Base-by-base conservation (phyloP, 1,140 invertebrate genomes). In the Leptinotarsa undecemlineata region DNA sequence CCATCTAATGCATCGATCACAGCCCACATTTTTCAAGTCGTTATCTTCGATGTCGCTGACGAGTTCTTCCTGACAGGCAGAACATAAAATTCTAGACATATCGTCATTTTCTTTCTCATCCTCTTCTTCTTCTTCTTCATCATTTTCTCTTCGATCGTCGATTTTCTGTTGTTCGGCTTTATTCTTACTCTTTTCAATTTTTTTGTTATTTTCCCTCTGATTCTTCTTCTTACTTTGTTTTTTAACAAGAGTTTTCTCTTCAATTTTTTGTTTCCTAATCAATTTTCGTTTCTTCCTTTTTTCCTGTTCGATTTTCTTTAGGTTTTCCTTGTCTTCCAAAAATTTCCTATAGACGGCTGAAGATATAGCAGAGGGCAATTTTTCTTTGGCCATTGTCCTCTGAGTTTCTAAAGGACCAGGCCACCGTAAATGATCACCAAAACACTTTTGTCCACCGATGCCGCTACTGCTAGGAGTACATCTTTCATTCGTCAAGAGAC, bases 41-140 rank as follows among this genome's bases (percentile, higher is more conserved):
- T 72, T 61, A 19, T 72, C 71, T 72, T 72, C 71, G n/a, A 48
- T 63, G 17, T 72, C 61, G 42, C 71, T 72, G 21, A 72, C 48
- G 15, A 72, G 42, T 63, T 72, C 71, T 63, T 72, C 71, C 6
- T 64, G 61, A 23, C 61, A 72, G 62, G 14, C 19, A 26, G 8
- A 17, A 64, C 71, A 72, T 72, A 33, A 33, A 15, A 72, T 72
- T 63, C 26, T 63, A 23, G 26, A 33, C 15, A 17, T 62, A 21
- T 72, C 19, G 61, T 71, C 4, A 42, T 71, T 19, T 21, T 23
- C n/a, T 57, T 60, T 17, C 21, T 57, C 51, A 48, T 33, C 26
- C 26, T 33, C 26, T 33, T 33, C 26, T 33, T 33, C 23, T 26
- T 26, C 6, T 33, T 33, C 26, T 33, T 57, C 20, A n/a, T 19